These are phyloP conservation scores for Synanthedon vespiformis DNA, from an alignment of 2,888 invertebrate species.

Conservation along the genomic window DNA sequence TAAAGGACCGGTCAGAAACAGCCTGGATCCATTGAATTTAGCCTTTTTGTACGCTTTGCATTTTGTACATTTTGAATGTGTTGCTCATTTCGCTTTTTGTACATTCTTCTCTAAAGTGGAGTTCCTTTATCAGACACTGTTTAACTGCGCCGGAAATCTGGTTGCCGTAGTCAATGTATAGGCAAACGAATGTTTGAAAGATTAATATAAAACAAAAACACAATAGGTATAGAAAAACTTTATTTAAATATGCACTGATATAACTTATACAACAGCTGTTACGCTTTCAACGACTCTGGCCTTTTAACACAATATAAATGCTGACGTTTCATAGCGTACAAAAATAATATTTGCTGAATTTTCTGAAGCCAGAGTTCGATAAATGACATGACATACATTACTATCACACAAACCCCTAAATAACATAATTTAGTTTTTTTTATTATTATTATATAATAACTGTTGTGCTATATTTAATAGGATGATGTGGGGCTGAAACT, in stretches of 20 bases:
- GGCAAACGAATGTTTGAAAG: no score
- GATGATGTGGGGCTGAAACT: conserved; percentile 18
- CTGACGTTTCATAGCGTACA: conserved; percentile 22
- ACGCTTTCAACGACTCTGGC: conserved; percentile 33
- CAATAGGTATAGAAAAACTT: conserved; percentile 13
- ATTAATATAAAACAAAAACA: neutral
- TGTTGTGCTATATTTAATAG: conserved; percentile 41
- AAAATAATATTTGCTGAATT: conserved; percentile 28
- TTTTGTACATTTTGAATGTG: no score
- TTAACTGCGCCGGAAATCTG: no score
- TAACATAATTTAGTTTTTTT: conserved; percentile 42
- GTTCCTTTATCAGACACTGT: no score
- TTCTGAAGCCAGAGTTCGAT: conserved; percentile 6
- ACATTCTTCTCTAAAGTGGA: no score
- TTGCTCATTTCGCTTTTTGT: no score
- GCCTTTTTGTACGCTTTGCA: no score
- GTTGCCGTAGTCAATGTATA: no score
- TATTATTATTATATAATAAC: conserved; percentile 15
- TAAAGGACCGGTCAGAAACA: no score
- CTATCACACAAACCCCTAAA: conserved; percentile 23
- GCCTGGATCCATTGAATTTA: no score
- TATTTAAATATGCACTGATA: conserved; percentile 62
- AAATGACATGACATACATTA: conserved; percentile 9
- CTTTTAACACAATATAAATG: conserved; percentile 12
- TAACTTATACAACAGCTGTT: conserved; percentile 52